Evolutionary conservation across 2,113 vertebrate genomes (phyloP), one percentile per base, ranked within the genome.

Genomic region (Petrocephalus zakoni): DNA sequence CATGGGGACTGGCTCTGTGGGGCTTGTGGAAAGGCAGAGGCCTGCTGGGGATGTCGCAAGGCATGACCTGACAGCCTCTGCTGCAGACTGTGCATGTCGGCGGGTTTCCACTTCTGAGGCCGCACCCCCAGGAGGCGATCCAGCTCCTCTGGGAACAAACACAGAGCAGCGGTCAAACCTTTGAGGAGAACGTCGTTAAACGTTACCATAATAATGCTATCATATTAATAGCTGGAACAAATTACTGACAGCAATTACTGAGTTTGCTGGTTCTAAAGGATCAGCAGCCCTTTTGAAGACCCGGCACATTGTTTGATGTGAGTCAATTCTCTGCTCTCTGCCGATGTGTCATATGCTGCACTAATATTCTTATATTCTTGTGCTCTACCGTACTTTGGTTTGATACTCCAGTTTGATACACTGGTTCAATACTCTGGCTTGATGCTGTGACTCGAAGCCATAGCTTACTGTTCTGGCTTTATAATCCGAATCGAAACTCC

Each of bases 81-180:
- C 75, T 93, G 95, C 0, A 94, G 88, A 51, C 89, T 10, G 92
- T 53, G 94, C 8, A 0, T 92, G 87, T 61, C 93, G 93, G 93
- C 29, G 92, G 94, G 1, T 94, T 94, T 94, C 58, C 95, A 90
- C 91, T 96, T 97, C 47, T 97, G 97, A 0, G 93, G 92, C 91
- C 93, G 97, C 64, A 97, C 96, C 11, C 97, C 97, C 21, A 99
- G 95, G 34, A 99, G 95, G 29, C 94, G 96, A 92, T 99, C 97
- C 2, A 99, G 95, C 56, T 98, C 96, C 92, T 99, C 98, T 99
- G 94, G 25, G 58, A 87, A 78, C 89, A 90, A 25, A 61, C 88
- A 87, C 61, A 64, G 8, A 11, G 9, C 37, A 19, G 10, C 85
- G 29, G 29, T 58, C 37, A 81, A 7, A 46, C 3, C 17, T n/a